Conservation (phyloP, 1,140 invertebrate species). For the Listronotus oregonensis region DNA sequence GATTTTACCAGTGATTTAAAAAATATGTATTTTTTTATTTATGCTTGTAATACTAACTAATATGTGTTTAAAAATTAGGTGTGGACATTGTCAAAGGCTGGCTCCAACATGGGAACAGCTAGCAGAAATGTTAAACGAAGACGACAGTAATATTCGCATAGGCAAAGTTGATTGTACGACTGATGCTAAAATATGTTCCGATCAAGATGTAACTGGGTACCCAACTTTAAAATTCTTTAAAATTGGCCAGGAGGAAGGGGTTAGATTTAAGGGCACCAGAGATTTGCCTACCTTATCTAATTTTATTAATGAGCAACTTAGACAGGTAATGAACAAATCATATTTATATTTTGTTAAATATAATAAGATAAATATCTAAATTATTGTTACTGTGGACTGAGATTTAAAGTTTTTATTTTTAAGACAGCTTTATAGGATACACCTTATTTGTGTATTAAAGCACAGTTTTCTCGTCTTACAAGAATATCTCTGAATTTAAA, state of each 20-base stretch:
- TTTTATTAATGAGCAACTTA: slow-evolving; percentile 75
- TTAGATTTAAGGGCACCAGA: slow-evolving; percentile 71
- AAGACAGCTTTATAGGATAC: too few relatives aligned
- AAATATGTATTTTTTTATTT: too few relatives aligned
- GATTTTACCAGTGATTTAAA: too few relatives aligned
- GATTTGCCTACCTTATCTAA: slow-evolving; percentile 72
- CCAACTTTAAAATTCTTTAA: slow-evolving; percentile 76
- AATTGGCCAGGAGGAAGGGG: slow-evolving; percentile 62
- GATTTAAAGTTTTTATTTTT: too few relatives aligned
- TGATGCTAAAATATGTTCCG: slow-evolving; percentile 70
- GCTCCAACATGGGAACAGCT: slow-evolving; percentile 74
- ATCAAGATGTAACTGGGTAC: slow-evolving; percentile 75
- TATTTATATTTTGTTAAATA: not conserved
- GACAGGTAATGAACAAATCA: slow-evolving; percentile 46
- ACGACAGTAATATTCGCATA: slow-evolving; percentile 66
- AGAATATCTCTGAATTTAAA: too few relatives aligned
- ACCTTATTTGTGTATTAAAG: too few relatives aligned
- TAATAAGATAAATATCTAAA: too few relatives aligned
- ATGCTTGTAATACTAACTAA: too few relatives aligned
- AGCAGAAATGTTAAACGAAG: slow-evolving; percentile 70
- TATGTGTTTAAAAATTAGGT: slow-evolving; percentile 60
- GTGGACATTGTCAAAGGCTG: slow-evolving; percentile 71
- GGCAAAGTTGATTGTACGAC: slow-evolving; percentile 80
- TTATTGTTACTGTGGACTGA: too few relatives aligned
- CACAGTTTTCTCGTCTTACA: too few relatives aligned